Percentiles rank a stretch among this genome's conserved stretches.
Conservation (phyloP, 1,140 invertebrate genomes). For the Hirudo medicinalis region DNA sequence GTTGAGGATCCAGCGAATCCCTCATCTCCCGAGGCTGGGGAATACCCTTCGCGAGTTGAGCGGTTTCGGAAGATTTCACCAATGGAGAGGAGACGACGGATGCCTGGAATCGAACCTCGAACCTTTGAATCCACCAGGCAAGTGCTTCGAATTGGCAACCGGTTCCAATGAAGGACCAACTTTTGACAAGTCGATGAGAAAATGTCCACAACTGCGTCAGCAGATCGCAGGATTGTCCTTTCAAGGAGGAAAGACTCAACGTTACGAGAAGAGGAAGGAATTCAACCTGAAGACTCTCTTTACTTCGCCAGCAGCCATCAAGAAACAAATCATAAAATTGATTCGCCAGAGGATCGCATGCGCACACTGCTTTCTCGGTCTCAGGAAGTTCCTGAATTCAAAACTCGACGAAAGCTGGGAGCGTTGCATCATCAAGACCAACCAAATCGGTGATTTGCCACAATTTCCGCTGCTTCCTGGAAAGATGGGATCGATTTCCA, state of each 20-base stretch:
- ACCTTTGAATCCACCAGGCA: neutral
- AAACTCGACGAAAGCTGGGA: slow-evolving; percentile 2
- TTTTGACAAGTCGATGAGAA: neutral
- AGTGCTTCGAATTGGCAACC: too few species aligned
- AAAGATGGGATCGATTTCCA: too few species aligned
- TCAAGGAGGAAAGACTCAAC: neutral
- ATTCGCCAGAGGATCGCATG: neutral
- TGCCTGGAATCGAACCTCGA: neutral
- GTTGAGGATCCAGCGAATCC: neutral
- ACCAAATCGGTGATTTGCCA: too few species aligned
- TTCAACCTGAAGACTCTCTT: neutral
- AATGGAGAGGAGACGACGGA: neutral
- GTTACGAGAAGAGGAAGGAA: neutral
- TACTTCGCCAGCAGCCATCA: neutral
- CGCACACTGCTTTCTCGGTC: neutral
- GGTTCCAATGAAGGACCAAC: neutral
- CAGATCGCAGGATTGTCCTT: neutral
- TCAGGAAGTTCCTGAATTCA: neutral
- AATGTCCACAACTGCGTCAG: neutral
- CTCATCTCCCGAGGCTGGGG: neutral
- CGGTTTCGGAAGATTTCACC: neutral
- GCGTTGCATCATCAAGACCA: too few species aligned
- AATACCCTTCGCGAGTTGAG: neutral
- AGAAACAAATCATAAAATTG: slow-evolving; percentile 7
- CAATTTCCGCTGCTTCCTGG: too few species aligned